Evolutionary conservation across 2,797 vertebrate genomes (phyloP).

Genomic region (Rhinophrynus dorsalis): DNA sequence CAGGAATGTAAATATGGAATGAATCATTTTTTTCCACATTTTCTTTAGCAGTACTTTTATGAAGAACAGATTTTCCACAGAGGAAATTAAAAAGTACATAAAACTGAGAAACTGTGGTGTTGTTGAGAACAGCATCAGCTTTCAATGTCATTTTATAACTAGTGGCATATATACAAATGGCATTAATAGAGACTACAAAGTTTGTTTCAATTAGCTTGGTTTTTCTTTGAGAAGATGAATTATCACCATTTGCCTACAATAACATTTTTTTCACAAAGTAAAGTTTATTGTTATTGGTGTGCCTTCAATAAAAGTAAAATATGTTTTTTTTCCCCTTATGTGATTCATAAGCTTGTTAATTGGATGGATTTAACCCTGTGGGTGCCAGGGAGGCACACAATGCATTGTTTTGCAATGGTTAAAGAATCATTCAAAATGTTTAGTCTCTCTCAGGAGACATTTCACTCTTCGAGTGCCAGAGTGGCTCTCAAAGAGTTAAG

Average conservation of each 20-base stretch:
- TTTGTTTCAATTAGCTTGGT: slow-evolving; percentile 71
- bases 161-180: slow-evolving; percentile 66
- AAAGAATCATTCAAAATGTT: slow-evolving; percentile 35
- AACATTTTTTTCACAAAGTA: slow-evolving; percentile 65
- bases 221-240: slow-evolving; percentile 69
- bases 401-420: no score
- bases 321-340: slow-evolving; percentile 1
- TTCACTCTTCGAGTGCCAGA: no score
- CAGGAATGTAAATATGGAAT: slow-evolving; percentile 82
- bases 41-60: slow-evolving; percentile 82
- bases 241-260: slow-evolving; percentile 71
- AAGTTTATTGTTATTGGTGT: slow-evolving; percentile 53
- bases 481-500: no score
- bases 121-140: slow-evolving; percentile 78
- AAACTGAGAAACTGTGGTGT: slow-evolving; percentile 78
- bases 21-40: slow-evolving; percentile 85
- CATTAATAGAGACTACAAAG: slow-evolving; percentile 62
- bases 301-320: slow-evolving; percentile 24
- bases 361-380: slow-evolving; percentile 41
- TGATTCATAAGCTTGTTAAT: slow-evolving; percentile 36
- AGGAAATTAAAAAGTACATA: slow-evolving; percentile 94
- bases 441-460: not conserved
- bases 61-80: slow-evolving; percentile 95
- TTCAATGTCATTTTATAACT: slow-evolving; percentile 71
- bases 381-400: no score